These are phyloP conservation scores for Dreissena rostriformis DNA, from an alignment of 1,140 invertebrate genomes.

Conservation along the genomic window DNA sequence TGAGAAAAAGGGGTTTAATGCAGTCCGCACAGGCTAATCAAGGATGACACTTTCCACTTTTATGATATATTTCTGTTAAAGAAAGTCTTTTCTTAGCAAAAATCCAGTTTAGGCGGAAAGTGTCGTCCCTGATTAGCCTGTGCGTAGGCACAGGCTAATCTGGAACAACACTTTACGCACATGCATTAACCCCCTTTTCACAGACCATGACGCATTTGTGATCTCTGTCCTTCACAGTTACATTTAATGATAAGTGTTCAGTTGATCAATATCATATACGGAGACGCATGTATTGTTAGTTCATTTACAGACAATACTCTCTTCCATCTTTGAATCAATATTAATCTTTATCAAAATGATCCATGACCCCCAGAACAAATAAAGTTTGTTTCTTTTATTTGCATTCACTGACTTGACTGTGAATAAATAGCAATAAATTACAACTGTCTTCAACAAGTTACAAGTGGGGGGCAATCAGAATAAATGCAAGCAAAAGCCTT, in stretches of 20 bases:
- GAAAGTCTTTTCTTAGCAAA: too few species aligned
- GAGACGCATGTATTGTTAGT: too few species aligned
- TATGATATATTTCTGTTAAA: too few species aligned
- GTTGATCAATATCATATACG: slow-evolving; percentile 5
- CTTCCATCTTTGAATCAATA: slow-evolving; percentile 52
- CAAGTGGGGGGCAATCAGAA: slow-evolving; percentile 32
- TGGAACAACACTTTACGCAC: too few species aligned
- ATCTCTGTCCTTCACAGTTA: not conserved
- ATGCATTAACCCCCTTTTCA: too few species aligned
- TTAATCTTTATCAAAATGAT: slow-evolving; percentile 52
- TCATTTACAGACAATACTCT: slow-evolving; percentile 34
- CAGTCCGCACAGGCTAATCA: too few species aligned
- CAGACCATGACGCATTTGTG: too few species aligned
- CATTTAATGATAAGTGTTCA: not conserved
- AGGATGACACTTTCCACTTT: too few species aligned
- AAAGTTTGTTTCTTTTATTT: slow-evolving; percentile 55
- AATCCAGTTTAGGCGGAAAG: too few species aligned
- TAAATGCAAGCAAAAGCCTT: slow-evolving; percentile 1
- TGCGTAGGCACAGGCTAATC: too few species aligned
- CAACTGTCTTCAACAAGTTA: slow-evolving; percentile 20
- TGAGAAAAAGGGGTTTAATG: too few species aligned
- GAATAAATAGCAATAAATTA: slow-evolving; percentile 25
- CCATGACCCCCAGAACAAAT: slow-evolving; percentile 49
- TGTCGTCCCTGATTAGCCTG: too few species aligned
- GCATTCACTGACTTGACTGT: slow-evolving; percentile 44